Percentiles rank a stretch among this genome's conserved stretches.
Conservation (phyloP, 2,113 vertebrate genomes). For the Jaculus jaculus region DNA sequence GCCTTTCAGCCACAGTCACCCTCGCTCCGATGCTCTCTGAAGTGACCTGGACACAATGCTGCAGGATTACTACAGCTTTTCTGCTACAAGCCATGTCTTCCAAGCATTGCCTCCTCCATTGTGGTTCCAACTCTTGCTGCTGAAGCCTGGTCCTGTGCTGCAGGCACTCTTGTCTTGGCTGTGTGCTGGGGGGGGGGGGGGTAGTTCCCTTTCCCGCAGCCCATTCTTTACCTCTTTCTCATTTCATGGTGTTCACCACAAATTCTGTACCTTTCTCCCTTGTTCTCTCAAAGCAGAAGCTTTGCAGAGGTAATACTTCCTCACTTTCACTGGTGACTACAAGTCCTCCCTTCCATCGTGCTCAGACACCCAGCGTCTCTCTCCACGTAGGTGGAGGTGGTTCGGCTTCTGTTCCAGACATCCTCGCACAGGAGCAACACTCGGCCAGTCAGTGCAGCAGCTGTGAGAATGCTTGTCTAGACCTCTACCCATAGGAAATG, state of each 20-base stretch:
- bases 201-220: not conserved
- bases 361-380: not conserved
- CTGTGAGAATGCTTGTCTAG: not conserved
- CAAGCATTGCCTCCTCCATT: not conserved
- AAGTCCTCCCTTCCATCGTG: not conserved
- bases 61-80: not conserved
- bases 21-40: not conserved
- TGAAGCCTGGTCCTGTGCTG: not conserved
- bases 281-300: not conserved
- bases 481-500: not conserved
- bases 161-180: not conserved
- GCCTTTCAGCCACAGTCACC: not conserved
- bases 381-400: not conserved
- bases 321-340: not conserved
- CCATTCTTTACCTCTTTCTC: not conserved
- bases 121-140: not conserved
- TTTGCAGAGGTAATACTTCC: not conserved
- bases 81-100: not conserved
- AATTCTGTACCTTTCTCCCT: not conserved
- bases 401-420: not conserved
- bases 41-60: not conserved
- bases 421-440: not conserved
- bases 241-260: not conserved
- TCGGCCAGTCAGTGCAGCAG: not conserved
- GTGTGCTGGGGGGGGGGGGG: rapidly evolving